phyloP scores from a whole-genome alignment of 2,113 vertebrate genomes.

The Clupea harengus region DNA sequence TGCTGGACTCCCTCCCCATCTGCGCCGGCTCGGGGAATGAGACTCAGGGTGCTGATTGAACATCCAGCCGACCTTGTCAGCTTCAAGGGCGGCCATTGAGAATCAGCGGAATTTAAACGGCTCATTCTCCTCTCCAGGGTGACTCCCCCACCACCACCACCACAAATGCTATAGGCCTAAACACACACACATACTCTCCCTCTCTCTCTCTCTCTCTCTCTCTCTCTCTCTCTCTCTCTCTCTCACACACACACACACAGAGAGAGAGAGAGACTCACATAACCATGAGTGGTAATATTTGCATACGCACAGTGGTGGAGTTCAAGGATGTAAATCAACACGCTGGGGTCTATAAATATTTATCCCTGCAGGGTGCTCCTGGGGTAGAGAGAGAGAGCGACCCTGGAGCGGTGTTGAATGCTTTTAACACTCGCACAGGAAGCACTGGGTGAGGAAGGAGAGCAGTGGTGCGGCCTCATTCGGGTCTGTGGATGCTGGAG shows the following conservation, averaged over 20 bases:
- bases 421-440: conserved; percentile 52
- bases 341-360: conserved; percentile 51
- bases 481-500: not conserved
- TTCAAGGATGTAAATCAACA: conserved; percentile 47
- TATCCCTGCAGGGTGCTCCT: conserved; percentile 32
- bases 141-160: not conserved
- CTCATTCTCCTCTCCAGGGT: conserved; percentile 43
- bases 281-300: conserved; percentile 44
- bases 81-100: conserved; percentile 49
- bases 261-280: not conserved
- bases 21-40: not conserved
- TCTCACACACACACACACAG: not conserved
- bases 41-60: conserved; percentile 31
- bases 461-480: not conserved
- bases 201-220: conserved; percentile 13
- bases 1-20: not conserved
- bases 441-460: conserved; percentile 32
- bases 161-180: not conserved
- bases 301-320: conserved; percentile 53
- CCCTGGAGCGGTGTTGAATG: conserved; percentile 49
- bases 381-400: conserved; percentile 31
- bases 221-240: not conserved
- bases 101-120: conserved; percentile 52
- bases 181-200: not conserved
- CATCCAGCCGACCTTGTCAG: conserved; percentile 45